These are phyloP conservation scores for Hyposoter dolosus DNA, from an alignment of 2,888 invertebrate genomes.

Conservation along the genomic window DNA sequence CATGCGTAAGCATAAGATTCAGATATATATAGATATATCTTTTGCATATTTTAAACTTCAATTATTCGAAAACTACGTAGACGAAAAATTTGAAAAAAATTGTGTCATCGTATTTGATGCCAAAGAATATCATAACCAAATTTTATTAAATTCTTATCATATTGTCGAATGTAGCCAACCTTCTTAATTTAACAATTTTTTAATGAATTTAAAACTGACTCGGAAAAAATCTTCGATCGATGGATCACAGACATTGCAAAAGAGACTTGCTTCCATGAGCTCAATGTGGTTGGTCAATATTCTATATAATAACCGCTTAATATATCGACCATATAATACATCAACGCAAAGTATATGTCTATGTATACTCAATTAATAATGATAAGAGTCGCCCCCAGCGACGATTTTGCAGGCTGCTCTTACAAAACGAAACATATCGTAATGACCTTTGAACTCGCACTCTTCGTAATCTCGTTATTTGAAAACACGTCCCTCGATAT, in stretches of 20 bases:
- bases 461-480: slow-evolving; percentile 16
- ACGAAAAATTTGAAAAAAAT: no score
- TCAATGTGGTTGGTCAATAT: not conserved
- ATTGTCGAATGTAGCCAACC: no score
- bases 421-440: slow-evolving; percentile 71
- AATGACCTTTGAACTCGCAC: slow-evolving; percentile 47
- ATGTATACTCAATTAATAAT: not conserved
- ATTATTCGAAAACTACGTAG: no score
- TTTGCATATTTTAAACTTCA: no score
- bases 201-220: not conserved
- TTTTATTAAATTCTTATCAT: no score
- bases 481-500: slow-evolving; percentile 18
- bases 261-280: not conserved
- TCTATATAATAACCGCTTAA: not conserved
- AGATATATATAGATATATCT: no score
- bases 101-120: no score
- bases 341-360: not conserved
- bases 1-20: no score
- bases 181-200: not conserved
- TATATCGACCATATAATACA: not conserved
- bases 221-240: not conserved
- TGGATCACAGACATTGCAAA: not conserved
- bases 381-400: slow-evolving; percentile 71
- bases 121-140: no score
- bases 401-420: slow-evolving; percentile 70